Base-by-base conservation (phyloP, 2,797 vertebrate species). In the Anas flavirostris region DNA sequence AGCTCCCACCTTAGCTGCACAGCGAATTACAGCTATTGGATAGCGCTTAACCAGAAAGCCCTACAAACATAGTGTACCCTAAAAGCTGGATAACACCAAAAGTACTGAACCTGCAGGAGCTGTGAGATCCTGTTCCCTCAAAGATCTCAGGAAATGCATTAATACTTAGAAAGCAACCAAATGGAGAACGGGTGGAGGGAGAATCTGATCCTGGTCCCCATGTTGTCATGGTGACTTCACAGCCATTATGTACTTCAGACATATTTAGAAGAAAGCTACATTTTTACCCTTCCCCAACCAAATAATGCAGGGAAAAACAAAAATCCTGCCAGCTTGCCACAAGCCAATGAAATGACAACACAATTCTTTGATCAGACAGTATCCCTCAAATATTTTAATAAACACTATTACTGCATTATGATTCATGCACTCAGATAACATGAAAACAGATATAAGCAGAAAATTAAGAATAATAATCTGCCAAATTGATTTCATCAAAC, bases 211-310 rank as follows among this genome's bases (percentile, higher is more conserved):
- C 28, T 79, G 74, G 74, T 86, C 76, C 58, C 77, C 44, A 16
- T 29, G 88, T 96, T 94, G 87, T 95, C 96, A 96, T 80, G 91
- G 96, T 88, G 93, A 97, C 91, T 90, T 84, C 66, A 70, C 72
- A 91, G 93, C 84, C 82, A 88, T 96, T 69, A 67, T 87, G 63
- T 68, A 86, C 90, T 92, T 94, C 83, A 96, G 91, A 75, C 48
- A 79, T 33, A 89, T 88, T 91, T 60, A 89, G 43, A 68, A 73
- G 78, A 86, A 84, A 72, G 73, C 70, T 79, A 29, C 64, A 78
- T 81, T 94, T 95, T 91, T 44, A 92, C 23, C n/a, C 69, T 26
- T 93, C 67, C 62, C 31, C 82, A 68, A 55, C 11, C 46, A 90
- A 92, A 79, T 83, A 80, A 84, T 3, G 12, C 48, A 87, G 64